Conservation (phyloP, 2,888 invertebrate species). For the Eugnorisma glareosa region DNA sequence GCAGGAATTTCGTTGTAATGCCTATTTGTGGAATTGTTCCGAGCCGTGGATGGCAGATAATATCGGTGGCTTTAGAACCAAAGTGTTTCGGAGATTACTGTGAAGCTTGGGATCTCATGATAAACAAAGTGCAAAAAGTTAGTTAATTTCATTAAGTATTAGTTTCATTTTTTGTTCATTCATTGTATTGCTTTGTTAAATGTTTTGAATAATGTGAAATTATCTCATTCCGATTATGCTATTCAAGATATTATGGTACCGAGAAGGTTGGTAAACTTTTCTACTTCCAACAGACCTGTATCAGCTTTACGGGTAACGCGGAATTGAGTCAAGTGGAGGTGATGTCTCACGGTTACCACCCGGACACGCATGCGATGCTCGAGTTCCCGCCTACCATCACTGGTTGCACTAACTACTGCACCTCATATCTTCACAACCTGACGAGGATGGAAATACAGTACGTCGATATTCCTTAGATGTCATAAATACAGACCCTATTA, state of each 20-base stretch:
- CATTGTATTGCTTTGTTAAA: too few relatives aligned
- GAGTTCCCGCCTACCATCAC: constrained; percentile 87
- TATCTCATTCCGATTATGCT: neutral
- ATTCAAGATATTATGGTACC: neutral
- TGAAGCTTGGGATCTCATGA: constrained; percentile 85
- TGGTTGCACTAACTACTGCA: constrained; percentile 84
- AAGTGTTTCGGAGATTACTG: constrained; percentile 82
- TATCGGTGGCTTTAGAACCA: constrained; percentile 86
- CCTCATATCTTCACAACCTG: constrained; percentile 84
- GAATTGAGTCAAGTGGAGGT: constrained; percentile 84
- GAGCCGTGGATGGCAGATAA: constrained; percentile 86
- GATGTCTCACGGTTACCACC: constrained; percentile 85
- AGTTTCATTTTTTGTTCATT: neutral
- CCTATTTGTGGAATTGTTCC: constrained; percentile 87
- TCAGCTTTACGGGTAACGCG: constrained; percentile 83
- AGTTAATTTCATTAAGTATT: constrained; percentile 33
- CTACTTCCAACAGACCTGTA: constrained; percentile 74
- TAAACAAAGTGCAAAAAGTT: constrained; percentile 84
- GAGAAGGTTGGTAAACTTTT: neutral
- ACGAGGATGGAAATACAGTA: constrained; percentile 88
- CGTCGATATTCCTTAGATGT: constrained; percentile 13
- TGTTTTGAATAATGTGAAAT: neutral
- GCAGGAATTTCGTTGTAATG: constrained; percentile 83
- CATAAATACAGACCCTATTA: too few relatives aligned
- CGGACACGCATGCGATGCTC: constrained; percentile 81